These are phyloP conservation scores for Telmatherina bonti DNA, from an alignment of 2,797 vertebrate species.

Conservation along the genomic window DNA sequence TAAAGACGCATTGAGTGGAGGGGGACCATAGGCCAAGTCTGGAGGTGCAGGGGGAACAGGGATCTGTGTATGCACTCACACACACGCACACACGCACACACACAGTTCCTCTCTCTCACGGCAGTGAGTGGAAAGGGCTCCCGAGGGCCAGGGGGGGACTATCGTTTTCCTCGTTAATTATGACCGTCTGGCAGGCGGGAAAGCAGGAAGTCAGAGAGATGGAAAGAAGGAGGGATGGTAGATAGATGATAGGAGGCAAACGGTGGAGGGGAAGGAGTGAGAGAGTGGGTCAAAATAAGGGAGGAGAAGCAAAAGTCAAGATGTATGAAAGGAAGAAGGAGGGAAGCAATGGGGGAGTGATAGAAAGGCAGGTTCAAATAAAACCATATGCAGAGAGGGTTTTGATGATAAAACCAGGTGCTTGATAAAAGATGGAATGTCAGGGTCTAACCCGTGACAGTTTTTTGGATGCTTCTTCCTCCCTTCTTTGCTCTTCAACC, in stretches of 20 bases:
- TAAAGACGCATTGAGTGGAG: slow-evolving; percentile 85
- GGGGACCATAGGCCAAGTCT: slow-evolving; percentile 78
- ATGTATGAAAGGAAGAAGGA: slow-evolving; percentile 71
- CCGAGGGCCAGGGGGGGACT: slow-evolving; percentile 82
- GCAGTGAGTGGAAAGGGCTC: slow-evolving; percentile 80
- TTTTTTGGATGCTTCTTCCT: slow-evolving; percentile 46
- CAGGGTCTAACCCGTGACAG: slow-evolving; percentile 54
- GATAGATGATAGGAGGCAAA: slow-evolving; percentile 71
- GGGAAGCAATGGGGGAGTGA: slow-evolving; percentile 60
- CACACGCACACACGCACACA: slow-evolving; percentile 49
- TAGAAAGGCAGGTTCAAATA: slow-evolving; percentile 67
- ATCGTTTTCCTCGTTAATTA: slow-evolving; percentile 88
- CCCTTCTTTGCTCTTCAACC: slow-evolving; percentile 12
- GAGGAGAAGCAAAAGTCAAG: slow-evolving; percentile 69
- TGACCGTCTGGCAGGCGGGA: slow-evolving; percentile 85
- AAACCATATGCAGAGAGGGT: slow-evolving; percentile 69
- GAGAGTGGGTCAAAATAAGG: slow-evolving; percentile 67
- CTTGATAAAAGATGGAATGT: slow-evolving; percentile 80
- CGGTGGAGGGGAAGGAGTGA: slow-evolving; percentile 21
- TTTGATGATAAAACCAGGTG: slow-evolving; percentile 85
- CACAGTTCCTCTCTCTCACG: slow-evolving; percentile 58
- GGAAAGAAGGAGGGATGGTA: slow-evolving; percentile 70
- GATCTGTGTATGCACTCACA: slow-evolving; percentile 52
- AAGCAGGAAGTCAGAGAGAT: slow-evolving; percentile 83
- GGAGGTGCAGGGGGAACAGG: slow-evolving; percentile 73